Percentiles rank a stretch among this genome's conserved stretches.
phyloP scores from a whole-genome alignment of 2,797 vertebrate species.

The Gambelia wislizenii region DNA sequence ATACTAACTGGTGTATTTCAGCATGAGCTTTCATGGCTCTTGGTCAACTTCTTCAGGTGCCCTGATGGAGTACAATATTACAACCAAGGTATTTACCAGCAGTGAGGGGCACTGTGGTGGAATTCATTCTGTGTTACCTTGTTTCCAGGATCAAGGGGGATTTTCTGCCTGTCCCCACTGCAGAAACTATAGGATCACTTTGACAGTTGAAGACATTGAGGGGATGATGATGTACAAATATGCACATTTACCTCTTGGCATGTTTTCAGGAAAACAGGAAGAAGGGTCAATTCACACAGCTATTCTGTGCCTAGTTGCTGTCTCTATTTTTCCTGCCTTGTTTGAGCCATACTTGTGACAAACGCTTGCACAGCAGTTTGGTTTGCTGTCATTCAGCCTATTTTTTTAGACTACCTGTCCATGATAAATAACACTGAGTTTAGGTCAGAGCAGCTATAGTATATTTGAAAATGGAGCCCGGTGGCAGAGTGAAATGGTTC shows the following conservation, averaged over 20 bases:
- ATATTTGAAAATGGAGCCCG: background rate
- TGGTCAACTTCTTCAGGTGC: no score
- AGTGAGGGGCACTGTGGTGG: no score
- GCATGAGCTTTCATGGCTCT: no score
- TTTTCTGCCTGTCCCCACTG: no score
- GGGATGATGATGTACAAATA: background rate
- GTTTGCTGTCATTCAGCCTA: background rate
- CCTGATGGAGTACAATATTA: no score
- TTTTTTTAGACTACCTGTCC: background rate
- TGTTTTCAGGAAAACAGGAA: background rate
- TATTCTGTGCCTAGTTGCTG: background rate
- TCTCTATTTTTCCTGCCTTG: background rate
- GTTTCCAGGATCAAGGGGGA: background rate
- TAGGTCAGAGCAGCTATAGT: accelerated
- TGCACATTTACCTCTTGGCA: background rate
- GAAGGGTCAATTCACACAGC: background rate
- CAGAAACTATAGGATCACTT: background rate
- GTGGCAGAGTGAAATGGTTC: background rate
- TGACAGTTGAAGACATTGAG: background rate
- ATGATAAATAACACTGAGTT: no score
- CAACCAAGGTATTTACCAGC: background rate
- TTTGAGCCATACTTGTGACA: background rate
- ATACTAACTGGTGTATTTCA: no score
- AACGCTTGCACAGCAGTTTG: no score
- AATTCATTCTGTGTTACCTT: background rate